Base-by-base conservation (phyloP, 2,888 invertebrate species). In the Agrypnus murinus region DNA sequence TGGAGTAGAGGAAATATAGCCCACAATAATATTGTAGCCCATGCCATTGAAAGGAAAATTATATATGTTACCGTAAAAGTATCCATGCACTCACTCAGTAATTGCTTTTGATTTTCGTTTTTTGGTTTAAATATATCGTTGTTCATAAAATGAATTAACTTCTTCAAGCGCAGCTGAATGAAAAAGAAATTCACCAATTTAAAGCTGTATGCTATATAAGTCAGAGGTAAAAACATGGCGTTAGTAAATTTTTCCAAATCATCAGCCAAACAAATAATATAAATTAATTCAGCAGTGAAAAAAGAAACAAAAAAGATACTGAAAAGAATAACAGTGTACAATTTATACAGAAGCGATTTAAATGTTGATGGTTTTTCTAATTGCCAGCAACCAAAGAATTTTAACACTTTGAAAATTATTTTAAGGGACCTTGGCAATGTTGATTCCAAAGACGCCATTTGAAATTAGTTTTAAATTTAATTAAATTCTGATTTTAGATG, bases 231-330 rank as follows among this genome's bases (percentile, higher is more conserved):
- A 64, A 81, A 82, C 3, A 78, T 77, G 5, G 77, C 79, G 15
- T 78, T 77, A 6, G 77, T 78, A 69, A 82, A 72, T 63, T 78
- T 74, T 59, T 79, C 77, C 38, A 83, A 67, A 71, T 83, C 75
- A 7, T 78, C 80, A 25, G 88, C 87, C 9, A 87, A 87, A 32
- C 84, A 76, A 64, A 82, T 83, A 58, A 89, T 75, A 75, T 88
- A 87, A 2, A 87, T 84, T 0, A 86, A 78, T 82, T 89, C 88
- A 25, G 86, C 86, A 12, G 87, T 77, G 0, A 88, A 76, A 76
- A 86, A 88, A 2, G 83, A 84, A 0, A 87, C 86, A 86, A 79
- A 70, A 25, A 75, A 74, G 36, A 76, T 59, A 57, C 76, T 77
- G 1, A 74, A 17, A 31, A 74, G 62, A 9, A 65, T 1, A 6